Percentiles rank a stretch among this genome's conserved stretches.
These are phyloP conservation scores for Drosophila funebris DNA, from an alignment of 1,140 invertebrate genomes.

Conservation along the genomic window DNA sequence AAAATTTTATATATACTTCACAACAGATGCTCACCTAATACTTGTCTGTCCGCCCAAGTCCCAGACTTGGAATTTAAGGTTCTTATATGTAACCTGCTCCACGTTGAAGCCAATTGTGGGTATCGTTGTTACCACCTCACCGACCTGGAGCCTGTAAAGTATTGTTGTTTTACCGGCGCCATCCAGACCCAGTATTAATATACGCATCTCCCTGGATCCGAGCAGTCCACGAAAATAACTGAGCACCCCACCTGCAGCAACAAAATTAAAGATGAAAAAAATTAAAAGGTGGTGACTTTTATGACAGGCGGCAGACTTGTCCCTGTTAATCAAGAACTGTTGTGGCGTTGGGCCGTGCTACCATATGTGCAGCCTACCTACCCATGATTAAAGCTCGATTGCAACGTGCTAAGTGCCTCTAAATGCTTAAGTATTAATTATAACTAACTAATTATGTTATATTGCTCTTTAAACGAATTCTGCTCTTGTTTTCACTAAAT, in stretches of 20 bases:
- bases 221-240: constrained; percentile 97
- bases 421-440: constrained; percentile 63
- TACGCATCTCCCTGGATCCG: constrained; percentile 97
- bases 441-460: constrained; percentile 64
- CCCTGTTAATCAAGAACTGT: constrained; percentile 23
- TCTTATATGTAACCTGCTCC: constrained; percentile 98
- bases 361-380: constrained; percentile 30
- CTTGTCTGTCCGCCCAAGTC: constrained; percentile 99
- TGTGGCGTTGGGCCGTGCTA: not conserved
- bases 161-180: constrained; percentile 99
- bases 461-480: constrained; percentile 52
- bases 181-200: constrained; percentile 98
- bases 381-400: constrained; percentile 65
- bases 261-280: constrained; percentile 32
- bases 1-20: not conserved
- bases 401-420: constrained; percentile 63
- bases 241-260: constrained; percentile 92
- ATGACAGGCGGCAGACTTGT: constrained; percentile 42
- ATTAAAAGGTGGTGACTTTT: constrained; percentile 52
- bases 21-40: constrained; percentile 84
- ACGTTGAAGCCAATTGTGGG: constrained; percentile 99
- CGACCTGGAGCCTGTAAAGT: constrained; percentile 98
- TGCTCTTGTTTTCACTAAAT: constrained; percentile 77
- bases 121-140: constrained; percentile 98
- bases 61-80: constrained; percentile 98